Evolutionary conservation across 2,888 invertebrate species (phyloP).

Genomic region (Cotesia congregata): DNA sequence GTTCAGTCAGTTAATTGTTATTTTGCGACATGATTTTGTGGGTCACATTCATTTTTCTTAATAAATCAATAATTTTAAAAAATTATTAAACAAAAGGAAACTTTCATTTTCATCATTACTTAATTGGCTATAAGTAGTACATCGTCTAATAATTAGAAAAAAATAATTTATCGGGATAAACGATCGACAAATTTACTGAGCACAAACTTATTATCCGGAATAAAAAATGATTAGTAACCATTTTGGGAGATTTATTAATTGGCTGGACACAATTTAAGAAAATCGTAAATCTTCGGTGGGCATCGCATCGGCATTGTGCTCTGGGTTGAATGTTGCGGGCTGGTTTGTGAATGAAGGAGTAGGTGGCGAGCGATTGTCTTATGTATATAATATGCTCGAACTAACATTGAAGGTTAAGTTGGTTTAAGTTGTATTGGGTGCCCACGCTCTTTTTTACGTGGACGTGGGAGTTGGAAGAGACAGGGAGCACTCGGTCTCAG

Average conservation of each 20-base stretch:
- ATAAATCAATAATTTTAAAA: no score
- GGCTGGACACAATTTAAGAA: slow-evolving; percentile 62
- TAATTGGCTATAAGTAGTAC: no score
- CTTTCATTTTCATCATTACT: no score
- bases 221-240: not conserved
- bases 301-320: slow-evolving; percentile 25
- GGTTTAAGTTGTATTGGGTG: slow-evolving; percentile 42
- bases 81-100: no score
- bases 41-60: no score
- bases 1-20: not conserved
- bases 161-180: not conserved
- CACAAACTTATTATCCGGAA: not conserved
- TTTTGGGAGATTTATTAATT: slow-evolving; percentile 60
- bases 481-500: slow-evolving; percentile 47
- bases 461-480: slow-evolving; percentile 59
- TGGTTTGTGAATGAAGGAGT: slow-evolving; percentile 55
- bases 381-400: not conserved
- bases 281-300: slow-evolving; percentile 62
- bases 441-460: slow-evolving; percentile 63
- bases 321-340: slow-evolving; percentile 41
- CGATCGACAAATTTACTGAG: not conserved
- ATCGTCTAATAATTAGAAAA: not conserved
- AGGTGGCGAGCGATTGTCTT: slow-evolving; percentile 68
- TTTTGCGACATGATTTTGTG: not conserved
- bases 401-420: not conserved